Percentiles rank a stretch among this genome's conserved stretches.
Evolutionary conservation across 2,888 invertebrate genomes (phyloP).

Genomic region (Melitaea athalia): DNA sequence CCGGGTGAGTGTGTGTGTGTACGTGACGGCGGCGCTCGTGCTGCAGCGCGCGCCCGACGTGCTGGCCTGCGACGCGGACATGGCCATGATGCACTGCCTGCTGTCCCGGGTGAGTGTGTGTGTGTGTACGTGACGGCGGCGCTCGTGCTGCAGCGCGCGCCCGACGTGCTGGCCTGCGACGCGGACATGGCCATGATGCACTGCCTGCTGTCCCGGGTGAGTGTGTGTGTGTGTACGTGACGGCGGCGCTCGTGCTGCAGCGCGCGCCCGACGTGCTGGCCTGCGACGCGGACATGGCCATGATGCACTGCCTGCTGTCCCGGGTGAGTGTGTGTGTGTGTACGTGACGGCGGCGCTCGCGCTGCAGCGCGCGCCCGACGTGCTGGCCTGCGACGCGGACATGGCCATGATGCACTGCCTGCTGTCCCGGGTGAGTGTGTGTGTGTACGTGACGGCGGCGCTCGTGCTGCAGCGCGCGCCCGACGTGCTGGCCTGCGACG

Average conservation of each 20-base stretch:
- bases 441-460: conserved; percentile 91
- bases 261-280: conserved; percentile 85
- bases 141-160: conserved; percentile 87
- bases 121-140: conserved; percentile 91
- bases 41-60: conserved; percentile 86
- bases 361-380: conserved; percentile 84
- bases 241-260: conserved; percentile 91
- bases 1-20: conserved; percentile 81
- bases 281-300: conserved; percentile 95
- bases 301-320: conserved; percentile 89
- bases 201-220: conserved; percentile 87
- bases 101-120: conserved; percentile 84
- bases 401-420: conserved; percentile 93
- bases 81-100: conserved; percentile 92
- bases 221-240: conserved; percentile 84
- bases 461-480: conserved; percentile 87
- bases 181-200: conserved; percentile 96
- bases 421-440: conserved; percentile 84
- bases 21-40: conserved; percentile 94
- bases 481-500: conserved; percentile 88
- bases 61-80: conserved; percentile 90
- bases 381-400: conserved; percentile 90
- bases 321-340: conserved; percentile 73
- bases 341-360: conserved; percentile 96
- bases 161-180: conserved; percentile 87